A percentile compares a stretch with the other conserved stretches of the same genome.
These are phyloP conservation scores for Tetropium fuscum DNA, from an alignment of 2,888 invertebrate genomes.

Conservation along the genomic window DNA sequence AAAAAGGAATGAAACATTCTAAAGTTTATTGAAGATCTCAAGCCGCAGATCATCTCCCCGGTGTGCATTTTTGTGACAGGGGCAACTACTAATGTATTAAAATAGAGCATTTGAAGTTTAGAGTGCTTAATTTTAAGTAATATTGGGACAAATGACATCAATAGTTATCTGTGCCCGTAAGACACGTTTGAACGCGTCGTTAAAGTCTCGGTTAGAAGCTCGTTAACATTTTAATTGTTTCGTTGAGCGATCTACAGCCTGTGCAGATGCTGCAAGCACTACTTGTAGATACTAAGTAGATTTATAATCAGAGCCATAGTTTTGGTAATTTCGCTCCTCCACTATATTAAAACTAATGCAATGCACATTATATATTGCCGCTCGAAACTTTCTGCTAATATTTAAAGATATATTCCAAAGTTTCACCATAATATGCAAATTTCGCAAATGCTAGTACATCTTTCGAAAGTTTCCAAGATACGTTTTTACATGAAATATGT, in stretches of 20 bases:
- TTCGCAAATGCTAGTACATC: constrained; percentile 60
- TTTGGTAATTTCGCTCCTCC: constrained; percentile 52
- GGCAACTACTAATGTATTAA: too few species aligned
- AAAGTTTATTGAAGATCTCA: too few species aligned
- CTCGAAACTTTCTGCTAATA: constrained; percentile 54
- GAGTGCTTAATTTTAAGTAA: too few species aligned
- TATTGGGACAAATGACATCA: constrained; percentile 22
- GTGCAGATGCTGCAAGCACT: constrained; percentile 55
- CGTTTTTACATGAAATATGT: constrained; percentile 67
- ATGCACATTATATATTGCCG: constrained; percentile 46
- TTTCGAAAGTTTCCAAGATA: constrained; percentile 61
- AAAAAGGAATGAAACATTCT: neutral
- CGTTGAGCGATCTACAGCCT: constrained; percentile 59
- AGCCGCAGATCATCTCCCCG: too few species aligned
- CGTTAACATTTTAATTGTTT: constrained; percentile 64
- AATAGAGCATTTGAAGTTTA: too few species aligned
- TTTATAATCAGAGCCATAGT: constrained; percentile 52
- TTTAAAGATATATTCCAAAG: constrained; percentile 59
- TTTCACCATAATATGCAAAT: constrained; percentile 65
- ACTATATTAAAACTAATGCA: constrained; percentile 48
- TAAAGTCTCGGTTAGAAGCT: constrained; percentile 62
- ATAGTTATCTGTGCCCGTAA: constrained; percentile 22
- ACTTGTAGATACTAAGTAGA: constrained; percentile 52
- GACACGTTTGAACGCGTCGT: constrained; percentile 61
- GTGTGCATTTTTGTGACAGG: too few species aligned